Evolutionary conservation across 2,888 invertebrate species (phyloP), one percentile per base, ranked within the genome.

Genomic region (Drosophila setosimentum): DNA sequence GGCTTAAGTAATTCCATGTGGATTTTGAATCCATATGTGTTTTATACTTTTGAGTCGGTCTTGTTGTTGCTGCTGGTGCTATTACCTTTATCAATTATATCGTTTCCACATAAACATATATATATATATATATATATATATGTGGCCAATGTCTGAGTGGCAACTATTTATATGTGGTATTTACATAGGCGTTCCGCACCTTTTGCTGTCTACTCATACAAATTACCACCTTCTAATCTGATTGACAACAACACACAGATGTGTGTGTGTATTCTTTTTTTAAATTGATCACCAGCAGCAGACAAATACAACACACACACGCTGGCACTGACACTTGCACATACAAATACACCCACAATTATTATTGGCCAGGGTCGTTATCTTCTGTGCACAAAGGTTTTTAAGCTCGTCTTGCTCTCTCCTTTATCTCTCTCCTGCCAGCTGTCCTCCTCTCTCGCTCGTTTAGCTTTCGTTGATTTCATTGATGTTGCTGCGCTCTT

Each of bases 351-450:
- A 69, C 58, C 69, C 42, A 65, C 61, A 67, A 24, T 45, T 45
- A 71, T 70, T 75, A 58, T 65, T 64, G 50, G 48, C 33, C 68
- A 66, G 72, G 53, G 68, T 72, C 66, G 75, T 67, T 81, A 84
- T 84, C 24, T 24, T 32, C 82, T 65, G 53, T 50, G 51, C 40
- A 24, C 53, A 50, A 37, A 50, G 59, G 37, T 74, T 59, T 76
- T 24, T 33, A 57, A 57, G 48, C 59, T 63, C 68, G 64, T 29
- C 61, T 59, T 57, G 51, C 50, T 50, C 37, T 11, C 18, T 33
- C 33, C 50, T 37, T 13, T 11, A 7, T 51, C 50, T 50, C 37
- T 16, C 30, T 37, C 37, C 50, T 37, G 24, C 4, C 45, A 24
- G 24, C 24, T 45, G 16, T 24, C 16, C 45, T 45, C 40, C 32